Conservation (phyloP, 2,888 invertebrate species). For the Nebria salina region DNA sequence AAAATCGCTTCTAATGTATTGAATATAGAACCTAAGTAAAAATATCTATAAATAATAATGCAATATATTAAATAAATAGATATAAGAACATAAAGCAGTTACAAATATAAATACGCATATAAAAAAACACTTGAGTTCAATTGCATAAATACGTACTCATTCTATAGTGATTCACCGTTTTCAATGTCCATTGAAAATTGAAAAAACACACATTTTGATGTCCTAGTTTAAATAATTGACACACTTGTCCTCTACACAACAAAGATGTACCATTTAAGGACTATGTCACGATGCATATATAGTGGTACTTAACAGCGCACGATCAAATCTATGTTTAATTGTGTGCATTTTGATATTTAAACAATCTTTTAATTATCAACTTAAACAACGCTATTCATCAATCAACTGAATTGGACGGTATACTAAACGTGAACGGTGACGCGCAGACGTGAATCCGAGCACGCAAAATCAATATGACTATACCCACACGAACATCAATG, state of each 20-base stretch:
- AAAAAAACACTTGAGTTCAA: slow-evolving; percentile 2
- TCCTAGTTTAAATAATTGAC: neutral
- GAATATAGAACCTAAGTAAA: neutral
- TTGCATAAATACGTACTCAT: slow-evolving; percentile 1
- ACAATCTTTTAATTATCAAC: neutral
- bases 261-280: neutral
- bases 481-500: slow-evolving; percentile 41
- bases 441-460: slow-evolving; percentile 30
- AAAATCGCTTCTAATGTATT: neutral
- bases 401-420: slow-evolving; percentile 26
- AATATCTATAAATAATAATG: slow-evolving; percentile 46
- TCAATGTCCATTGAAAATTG: slow-evolving; percentile 1
- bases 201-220: neutral
- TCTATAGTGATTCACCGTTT: neutral
- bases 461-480: slow-evolving; percentile 32
- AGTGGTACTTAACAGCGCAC: neutral
- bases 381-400: slow-evolving; percentile 16
- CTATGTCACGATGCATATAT: neutral
- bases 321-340: neutral
- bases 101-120: slow-evolving; percentile 8
- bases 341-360: neutral
- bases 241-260: neutral
- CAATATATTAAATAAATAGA: slow-evolving; percentile 3
- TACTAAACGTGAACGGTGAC: slow-evolving; percentile 10
- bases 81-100: neutral